Conservation (phyloP, 2,113 vertebrate genomes). For the Halichoerus grypus region DNA sequence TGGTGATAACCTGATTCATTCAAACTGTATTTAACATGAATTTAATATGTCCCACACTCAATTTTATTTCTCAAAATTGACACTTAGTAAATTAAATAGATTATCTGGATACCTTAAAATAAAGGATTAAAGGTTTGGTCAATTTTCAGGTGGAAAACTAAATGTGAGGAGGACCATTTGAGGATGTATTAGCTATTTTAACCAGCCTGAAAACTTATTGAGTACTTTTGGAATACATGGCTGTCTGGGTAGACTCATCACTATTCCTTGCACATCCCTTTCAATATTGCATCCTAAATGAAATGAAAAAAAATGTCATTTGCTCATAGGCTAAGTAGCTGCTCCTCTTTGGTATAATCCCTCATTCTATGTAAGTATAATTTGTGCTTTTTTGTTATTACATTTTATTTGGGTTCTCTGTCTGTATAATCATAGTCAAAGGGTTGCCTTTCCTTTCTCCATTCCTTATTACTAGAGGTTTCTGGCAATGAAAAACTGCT, state of each 20-base stretch:
- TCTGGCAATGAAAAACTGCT: neutral
- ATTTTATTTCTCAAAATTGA: conserved; percentile 27
- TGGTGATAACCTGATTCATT: neutral
- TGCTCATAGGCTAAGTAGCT: neutral
- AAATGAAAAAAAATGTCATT: neutral
- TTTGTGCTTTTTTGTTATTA: neutral
- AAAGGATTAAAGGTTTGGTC: neutral
- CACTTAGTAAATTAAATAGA: neutral
- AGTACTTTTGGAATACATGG: neutral
- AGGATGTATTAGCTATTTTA: neutral
- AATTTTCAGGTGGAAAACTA: neutral
- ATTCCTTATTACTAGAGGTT: neutral
- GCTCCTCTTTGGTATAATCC: neutral
- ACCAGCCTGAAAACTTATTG: neutral
- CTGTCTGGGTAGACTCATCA: neutral
- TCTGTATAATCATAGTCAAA: neutral
- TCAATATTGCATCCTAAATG: neutral
- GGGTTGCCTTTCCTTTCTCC: neutral
- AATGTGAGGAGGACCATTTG: neutral
- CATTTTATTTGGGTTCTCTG: neutral
- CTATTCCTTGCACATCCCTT: neutral
- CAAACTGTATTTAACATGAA: neutral
- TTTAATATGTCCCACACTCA: neutral
- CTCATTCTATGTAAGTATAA: neutral
- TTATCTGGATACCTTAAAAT: neutral